Base-by-base conservation (phyloP, 37 sponge, comb jelly and placozoan species). In the Beroe forskalii region DNA sequence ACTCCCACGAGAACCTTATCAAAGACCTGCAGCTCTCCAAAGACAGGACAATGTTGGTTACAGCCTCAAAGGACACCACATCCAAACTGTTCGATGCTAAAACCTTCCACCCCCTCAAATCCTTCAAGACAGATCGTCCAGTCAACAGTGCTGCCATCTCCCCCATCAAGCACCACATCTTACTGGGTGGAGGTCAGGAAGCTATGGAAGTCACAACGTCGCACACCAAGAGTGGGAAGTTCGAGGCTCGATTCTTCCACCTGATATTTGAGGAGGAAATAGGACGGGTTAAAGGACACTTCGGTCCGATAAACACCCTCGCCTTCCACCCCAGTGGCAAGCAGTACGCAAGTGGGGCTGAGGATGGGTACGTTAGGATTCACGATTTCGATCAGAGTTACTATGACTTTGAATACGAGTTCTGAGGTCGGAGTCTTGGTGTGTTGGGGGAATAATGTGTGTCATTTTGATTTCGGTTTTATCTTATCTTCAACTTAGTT, bases 221-320 rank as follows among this genome's bases (percentile, higher is more conserved):
- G 0, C 91, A 91, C 61, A 92, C 97, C 14, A 94, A 94, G 80
- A 94, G 94, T 20, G 99, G 99, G 28, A 98, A 98, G 63, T 98
- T 98, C 89, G 95, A 96, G 40, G 99, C 99, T 35, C 60, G 97
- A 23, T 96, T 98, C 92, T 98, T 94, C 90, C 99, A 98, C 40
- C 89, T 98, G 38, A 91, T 98, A 44, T 95, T 94, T 62, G 96
- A 96, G 91, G 97, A 98, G 91, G 99, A 98, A 91, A 98, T 98
- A 30, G 99, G 99, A 8, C 63, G 99, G 60, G 99, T 98, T 28
- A 98, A 98, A 90, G 99, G 99, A 76, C 99, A 98, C 61, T 98
- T 98, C 92, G 99, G 99, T 32, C 99, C 99, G n/a, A 98, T 98
- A 63, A 98, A 98, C 86, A 93, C 91, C 35, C 90, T 98, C 23